Conservation (phyloP, 2,113 vertebrate species). For the Todiramphus saurophagus region DNA sequence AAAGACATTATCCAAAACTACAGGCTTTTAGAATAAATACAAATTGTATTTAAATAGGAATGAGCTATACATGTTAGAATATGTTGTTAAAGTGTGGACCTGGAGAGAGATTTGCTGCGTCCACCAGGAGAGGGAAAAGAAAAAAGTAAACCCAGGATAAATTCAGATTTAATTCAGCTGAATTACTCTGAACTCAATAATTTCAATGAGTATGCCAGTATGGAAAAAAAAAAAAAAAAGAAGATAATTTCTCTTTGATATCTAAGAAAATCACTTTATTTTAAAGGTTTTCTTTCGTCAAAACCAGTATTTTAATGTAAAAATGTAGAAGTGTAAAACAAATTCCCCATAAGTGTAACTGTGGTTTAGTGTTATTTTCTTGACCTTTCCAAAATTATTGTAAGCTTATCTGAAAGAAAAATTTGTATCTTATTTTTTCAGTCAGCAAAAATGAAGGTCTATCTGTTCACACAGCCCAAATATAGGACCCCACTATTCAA, state of each 20-base stretch:
- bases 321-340: not conserved
- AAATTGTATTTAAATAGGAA: not conserved
- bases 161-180: not conserved
- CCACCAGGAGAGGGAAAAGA: too few relatives aligned
- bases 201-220: not conserved
- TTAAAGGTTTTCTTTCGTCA: not conserved
- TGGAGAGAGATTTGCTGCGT: not conserved
- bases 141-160: not conserved
- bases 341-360: not conserved
- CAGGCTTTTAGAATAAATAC: not conserved
- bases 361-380: not conserved
- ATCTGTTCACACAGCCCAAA: not conserved
- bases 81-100: not conserved
- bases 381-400: not conserved
- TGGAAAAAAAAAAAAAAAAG: not conserved
- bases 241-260: not conserved
- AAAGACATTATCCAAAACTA: not conserved
- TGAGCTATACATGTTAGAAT: not conserved
- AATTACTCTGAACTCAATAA: not conserved
- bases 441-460: not conserved
- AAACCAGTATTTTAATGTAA: not conserved
- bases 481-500: not conserved
- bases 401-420: not conserved
- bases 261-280: not conserved
- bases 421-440: not conserved